Evolutionary conservation across 2,888 invertebrate genomes (phyloP).

Genomic region (Apodemia duryi): DNA sequence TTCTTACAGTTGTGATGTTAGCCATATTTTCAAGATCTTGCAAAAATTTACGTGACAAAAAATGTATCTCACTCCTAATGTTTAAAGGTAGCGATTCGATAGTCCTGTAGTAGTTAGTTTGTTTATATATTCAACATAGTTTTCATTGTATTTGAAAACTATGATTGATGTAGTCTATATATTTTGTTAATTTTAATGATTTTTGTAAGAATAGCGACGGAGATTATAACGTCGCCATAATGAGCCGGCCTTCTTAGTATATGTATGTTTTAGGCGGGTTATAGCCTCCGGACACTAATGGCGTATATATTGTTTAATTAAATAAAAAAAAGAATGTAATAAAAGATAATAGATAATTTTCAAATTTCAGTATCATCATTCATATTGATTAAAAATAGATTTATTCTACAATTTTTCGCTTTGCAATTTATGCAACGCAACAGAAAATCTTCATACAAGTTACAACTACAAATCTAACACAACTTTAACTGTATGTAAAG

Average conservation of each 20-base stretch:
- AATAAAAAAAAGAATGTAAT: background rate
- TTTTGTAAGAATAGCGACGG: slow-evolving; percentile 15
- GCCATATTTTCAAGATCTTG: no score
- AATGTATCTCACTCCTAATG: background rate
- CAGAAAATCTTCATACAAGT: no score
- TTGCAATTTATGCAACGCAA: no score
- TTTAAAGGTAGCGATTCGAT: slow-evolving; percentile 24
- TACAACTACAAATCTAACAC: no score
- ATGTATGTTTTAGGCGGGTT: background rate
- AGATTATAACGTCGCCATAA: slow-evolving; percentile 2
- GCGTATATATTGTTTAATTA: slow-evolving; percentile 1
- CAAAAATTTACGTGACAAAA: background rate
- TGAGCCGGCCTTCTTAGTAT: slow-evolving; percentile 10
- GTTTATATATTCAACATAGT: slow-evolving; percentile 52
- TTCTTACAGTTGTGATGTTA: no score
- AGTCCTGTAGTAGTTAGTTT: slow-evolving; percentile 33
- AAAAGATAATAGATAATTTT: background rate
- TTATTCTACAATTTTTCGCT: no score
- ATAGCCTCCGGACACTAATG: background rate
- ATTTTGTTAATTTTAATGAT: slow-evolving; percentile 33
- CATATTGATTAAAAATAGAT: no score
- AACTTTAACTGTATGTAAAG: no score
- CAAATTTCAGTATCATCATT: no score
- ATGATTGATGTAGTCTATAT: slow-evolving; percentile 47
- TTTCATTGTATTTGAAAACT: slow-evolving; percentile 61